Evolutionary conservation across 2,113 vertebrate species (phyloP), one percentile per base, ranked within the genome.

Genomic region (Oncorhynchus clarkii): DNA sequence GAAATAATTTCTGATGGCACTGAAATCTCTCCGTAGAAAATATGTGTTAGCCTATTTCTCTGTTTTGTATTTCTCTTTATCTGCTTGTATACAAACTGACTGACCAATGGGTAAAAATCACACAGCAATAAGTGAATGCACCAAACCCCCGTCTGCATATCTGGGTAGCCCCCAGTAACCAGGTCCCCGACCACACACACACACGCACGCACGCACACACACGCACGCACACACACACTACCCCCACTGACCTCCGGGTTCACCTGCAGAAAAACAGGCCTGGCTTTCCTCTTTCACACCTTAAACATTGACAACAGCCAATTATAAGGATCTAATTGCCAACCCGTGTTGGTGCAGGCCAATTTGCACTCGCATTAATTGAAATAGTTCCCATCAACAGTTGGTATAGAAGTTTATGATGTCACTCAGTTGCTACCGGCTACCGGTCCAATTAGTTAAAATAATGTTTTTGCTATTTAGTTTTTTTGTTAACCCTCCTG

Each of bases 361-460:
- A 8, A 45, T 78, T 74, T 75, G 51, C 51, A 5, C 48, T 57
- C 49, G 5, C 39, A 45, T 84, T 84, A 84, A 89, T 90, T 83
- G 77, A 51, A 89, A 89, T 85, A 82, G 74, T 89, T 89, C 85
- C 85, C 87, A 85, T 85, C 84, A 83, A 60, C 81, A 24, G 74
- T 68, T 72, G 80, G 84, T 84, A 88, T 69, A 49, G 77, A 90
- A 79, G 84, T 89, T 89, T 89, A 91, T 89, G 87, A 91, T 91
- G 89, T 88, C 86, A 91, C 48, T n/a, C 8, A 20, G 73, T 51
- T 48, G 6, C 45, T 13, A 65, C 39, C 13, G 18, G 73, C 11
- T 49, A 74, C 22, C 11, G 39, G 62, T 4, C 72, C 64, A 49
- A 67, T 75, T 54, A 75, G 64, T n/a, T 27, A 39, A 20, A 22